Percentiles rank a stretch among this genome's conserved stretches.
Conservation (phyloP, 2,113 vertebrate species). For the Crotalus tigris region DNA sequence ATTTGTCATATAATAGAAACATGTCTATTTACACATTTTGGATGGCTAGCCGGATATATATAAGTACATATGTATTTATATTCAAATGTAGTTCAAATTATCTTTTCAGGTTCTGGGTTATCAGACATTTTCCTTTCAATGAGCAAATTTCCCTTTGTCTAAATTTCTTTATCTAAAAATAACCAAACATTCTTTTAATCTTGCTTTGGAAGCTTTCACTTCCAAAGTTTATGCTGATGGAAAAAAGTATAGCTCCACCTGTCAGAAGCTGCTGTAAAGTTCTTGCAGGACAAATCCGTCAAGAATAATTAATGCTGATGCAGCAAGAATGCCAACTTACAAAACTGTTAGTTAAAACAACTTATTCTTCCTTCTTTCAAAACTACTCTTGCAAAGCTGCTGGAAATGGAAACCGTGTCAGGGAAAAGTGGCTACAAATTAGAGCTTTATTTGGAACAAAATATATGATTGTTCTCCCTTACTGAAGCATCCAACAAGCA, state of each 20-base stretch:
- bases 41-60: constrained; percentile 15
- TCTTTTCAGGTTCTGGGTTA: constrained; percentile 28
- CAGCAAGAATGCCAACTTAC: constrained; percentile 46
- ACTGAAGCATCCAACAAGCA: background rate
- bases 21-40: background rate
- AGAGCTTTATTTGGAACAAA: background rate
- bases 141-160: constrained; percentile 32
- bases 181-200: constrained; percentile 41
- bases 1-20: background rate
- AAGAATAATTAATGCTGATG: constrained; percentile 54
- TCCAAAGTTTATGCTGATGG: constrained; percentile 49
- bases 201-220: constrained; percentile 27
- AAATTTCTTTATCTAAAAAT: constrained; percentile 41
- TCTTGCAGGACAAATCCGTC: constrained; percentile 46
- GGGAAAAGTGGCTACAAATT: background rate
- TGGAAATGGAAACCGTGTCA: background rate
- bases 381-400: constrained; percentile 6
- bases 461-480: background rate
- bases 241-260: constrained; percentile 45
- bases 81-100: constrained; percentile 10
- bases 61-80: background rate
- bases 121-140: constrained; percentile 30
- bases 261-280: constrained; percentile 45
- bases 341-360: constrained; percentile 46
- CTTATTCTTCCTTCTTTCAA: constrained; percentile 12